A percentile compares a stretch with the other conserved stretches of the same genome.
phyloP scores from a whole-genome alignment of 2,113 vertebrate genomes.

The Sorex araneus region DNA sequence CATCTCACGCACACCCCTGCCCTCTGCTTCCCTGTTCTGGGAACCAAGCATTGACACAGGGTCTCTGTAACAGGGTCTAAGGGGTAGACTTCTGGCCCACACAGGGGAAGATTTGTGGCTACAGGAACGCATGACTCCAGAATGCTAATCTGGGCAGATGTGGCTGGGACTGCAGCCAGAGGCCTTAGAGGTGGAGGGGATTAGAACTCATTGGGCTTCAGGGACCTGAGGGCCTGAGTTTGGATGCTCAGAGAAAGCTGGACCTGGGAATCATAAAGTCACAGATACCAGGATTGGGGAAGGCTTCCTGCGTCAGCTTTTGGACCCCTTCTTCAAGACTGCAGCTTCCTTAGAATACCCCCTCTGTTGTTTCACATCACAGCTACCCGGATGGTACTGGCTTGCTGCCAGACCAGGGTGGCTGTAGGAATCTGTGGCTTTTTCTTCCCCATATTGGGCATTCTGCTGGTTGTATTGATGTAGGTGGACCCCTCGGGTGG shows the following conservation, averaged over 20 bases:
- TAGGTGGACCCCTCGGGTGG: no score
- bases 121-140: no score
- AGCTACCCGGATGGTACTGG: no score
- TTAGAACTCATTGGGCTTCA: neutral
- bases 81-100: neutral
- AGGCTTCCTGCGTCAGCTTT: neutral
- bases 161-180: neutral
- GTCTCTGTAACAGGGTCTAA: neutral
- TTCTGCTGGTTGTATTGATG: neutral
- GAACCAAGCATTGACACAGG: neutral
- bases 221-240: neutral
- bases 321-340: neutral
- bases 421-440: neutral
- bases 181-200: neutral
- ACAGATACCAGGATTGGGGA: neutral
- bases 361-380: no score
- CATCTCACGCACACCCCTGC: neutral
- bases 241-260: neutral
- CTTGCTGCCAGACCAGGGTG: neutral
- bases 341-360: no score
- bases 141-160: no score
- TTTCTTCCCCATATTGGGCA: neutral
- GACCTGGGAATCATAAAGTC: neutral
- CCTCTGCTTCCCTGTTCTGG: no score
- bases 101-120: neutral